Evolutionary conservation across 2,888 invertebrate genomes (phyloP).

Genomic region (Caenorhabditis sp.): DNA sequence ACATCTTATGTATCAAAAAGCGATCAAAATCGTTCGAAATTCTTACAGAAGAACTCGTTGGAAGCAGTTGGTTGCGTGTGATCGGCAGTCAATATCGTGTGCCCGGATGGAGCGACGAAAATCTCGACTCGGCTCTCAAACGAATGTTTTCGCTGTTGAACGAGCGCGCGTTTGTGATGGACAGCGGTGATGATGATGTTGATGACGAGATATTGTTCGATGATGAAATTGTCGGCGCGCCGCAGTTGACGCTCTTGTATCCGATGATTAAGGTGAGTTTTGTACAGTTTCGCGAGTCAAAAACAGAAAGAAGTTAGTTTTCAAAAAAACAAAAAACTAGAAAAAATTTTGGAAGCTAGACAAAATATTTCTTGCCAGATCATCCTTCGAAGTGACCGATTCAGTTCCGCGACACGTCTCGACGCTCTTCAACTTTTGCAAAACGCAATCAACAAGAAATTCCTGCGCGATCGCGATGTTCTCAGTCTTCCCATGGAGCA

Average conservation of each 20-base stretch:
- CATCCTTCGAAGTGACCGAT: constrained; percentile 6
- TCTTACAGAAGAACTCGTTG: constrained; percentile 60
- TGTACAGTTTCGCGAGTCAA: too few species aligned
- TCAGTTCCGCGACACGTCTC: constrained; percentile 14
- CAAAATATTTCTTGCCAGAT: constrained; percentile 11
- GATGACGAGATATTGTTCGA: constrained; percentile 28
- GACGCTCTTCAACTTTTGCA: constrained; percentile 43
- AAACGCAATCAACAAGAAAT: constrained; percentile 44
- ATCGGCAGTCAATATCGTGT: constrained; percentile 51
- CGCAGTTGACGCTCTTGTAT: constrained; percentile 50
- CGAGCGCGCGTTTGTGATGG: constrained; percentile 56
- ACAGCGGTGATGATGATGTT: constrained; percentile 54
- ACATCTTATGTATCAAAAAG: too few species aligned
- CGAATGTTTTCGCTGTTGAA: constrained; percentile 55
- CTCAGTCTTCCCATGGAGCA: constrained; percentile 52
- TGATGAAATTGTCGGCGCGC: constrained; percentile 55
- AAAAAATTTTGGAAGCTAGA: neutral
- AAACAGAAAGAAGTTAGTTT: neutral
- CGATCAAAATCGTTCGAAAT: too few species aligned
- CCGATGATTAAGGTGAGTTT: constrained; percentile 47
- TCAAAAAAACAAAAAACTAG: neutral
- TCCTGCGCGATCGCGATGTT: constrained; percentile 47
- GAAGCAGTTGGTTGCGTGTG: constrained; percentile 56
- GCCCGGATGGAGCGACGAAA: constrained; percentile 53
- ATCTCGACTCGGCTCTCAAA: constrained; percentile 52